Conservation (phyloP, 2,113 vertebrate species). For the Callionymus lyra region DNA sequence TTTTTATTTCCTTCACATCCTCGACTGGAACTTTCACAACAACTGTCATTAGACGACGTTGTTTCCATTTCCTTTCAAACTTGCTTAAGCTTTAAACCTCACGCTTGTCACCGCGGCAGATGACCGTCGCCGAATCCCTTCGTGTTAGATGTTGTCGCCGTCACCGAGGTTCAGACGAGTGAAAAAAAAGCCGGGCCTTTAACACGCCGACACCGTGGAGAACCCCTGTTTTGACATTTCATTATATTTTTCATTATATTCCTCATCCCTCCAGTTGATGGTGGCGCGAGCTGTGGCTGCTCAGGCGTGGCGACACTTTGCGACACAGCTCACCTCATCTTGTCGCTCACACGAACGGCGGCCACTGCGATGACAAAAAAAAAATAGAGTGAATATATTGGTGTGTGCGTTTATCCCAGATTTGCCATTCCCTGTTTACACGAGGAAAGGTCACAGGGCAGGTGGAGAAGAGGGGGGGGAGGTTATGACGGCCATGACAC, state of each 20-base stretch:
- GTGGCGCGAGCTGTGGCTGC: conserved; percentile 51
- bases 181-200: conserved; percentile 22
- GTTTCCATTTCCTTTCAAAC: conserved; percentile 21
- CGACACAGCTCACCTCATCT: conserved; percentile 52
- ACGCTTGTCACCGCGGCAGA: conserved; percentile 28
- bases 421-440: conserved; percentile 59
- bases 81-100: conserved; percentile 48
- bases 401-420: conserved; percentile 37
- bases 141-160: conserved; percentile 49
- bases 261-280: conserved; percentile 63
- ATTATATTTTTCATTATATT: conserved; percentile 72
- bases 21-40: conserved; percentile 42
- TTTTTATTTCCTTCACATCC: background rate
- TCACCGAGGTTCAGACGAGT: conserved; percentile 26
- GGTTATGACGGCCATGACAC: conserved; percentile 41
- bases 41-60: no score
- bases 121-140: conserved; percentile 35
- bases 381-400: conserved; percentile 20
- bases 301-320: conserved; percentile 55
- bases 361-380: conserved; percentile 11
- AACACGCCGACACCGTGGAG: conserved; percentile 35
- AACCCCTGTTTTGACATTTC: conserved; percentile 64
- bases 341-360: conserved; percentile 18
- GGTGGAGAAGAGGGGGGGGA: conserved; percentile 13
- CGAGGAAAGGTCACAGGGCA: conserved; percentile 51